Conservation (phyloP, 2,797 vertebrate species). For the Ctenopoma kingsleyae region DNA sequence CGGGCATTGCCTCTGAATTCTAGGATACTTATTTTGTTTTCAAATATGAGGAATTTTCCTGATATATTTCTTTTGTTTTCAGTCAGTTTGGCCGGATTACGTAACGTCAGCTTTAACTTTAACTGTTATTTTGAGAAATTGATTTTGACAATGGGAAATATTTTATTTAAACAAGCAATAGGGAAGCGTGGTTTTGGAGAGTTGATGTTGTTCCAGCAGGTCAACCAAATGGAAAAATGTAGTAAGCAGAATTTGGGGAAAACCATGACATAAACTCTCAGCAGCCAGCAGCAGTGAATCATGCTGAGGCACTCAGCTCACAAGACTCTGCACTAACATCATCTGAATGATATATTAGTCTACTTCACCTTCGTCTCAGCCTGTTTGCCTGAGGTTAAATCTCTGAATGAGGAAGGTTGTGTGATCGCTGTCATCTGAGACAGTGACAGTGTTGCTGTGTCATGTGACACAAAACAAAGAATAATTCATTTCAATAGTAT, state of each 20-base stretch:
- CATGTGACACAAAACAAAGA: constrained; percentile 27
- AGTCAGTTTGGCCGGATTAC: background rate
- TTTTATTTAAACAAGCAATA: constrained; percentile 58
- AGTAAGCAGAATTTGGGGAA: constrained; percentile 67
- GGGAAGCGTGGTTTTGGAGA: constrained; percentile 18
- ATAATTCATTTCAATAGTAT: background rate
- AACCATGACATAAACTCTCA: constrained; percentile 79
- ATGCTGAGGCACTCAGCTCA: constrained; percentile 58
- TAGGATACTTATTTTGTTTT: constrained; percentile 22
- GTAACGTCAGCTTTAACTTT: constrained; percentile 19
- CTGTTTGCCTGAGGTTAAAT: constrained; percentile 49
- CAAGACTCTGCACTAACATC: constrained; percentile 44
- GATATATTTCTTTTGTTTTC: constrained; percentile 11
- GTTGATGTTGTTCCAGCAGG: constrained; percentile 71
- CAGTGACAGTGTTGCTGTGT: background rate
- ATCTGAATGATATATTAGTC: constrained; percentile 53
- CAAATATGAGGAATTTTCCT: constrained; percentile 9
- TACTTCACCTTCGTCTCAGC: constrained; percentile 37
- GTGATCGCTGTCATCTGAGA: constrained; percentile 38
- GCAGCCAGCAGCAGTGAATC: constrained; percentile 79
- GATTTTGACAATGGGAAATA: constrained; percentile 50
- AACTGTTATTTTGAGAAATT: constrained; percentile 11
- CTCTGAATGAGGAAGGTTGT: constrained; percentile 45
- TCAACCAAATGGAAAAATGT: constrained; percentile 67
- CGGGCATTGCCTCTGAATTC: constrained; percentile 22